A percentile compares a stretch with the other conserved stretches of the same genome.
phyloP scores from a whole-genome alignment of 2,888 invertebrate genomes.

The Schrankia costaestrigalis region DNA sequence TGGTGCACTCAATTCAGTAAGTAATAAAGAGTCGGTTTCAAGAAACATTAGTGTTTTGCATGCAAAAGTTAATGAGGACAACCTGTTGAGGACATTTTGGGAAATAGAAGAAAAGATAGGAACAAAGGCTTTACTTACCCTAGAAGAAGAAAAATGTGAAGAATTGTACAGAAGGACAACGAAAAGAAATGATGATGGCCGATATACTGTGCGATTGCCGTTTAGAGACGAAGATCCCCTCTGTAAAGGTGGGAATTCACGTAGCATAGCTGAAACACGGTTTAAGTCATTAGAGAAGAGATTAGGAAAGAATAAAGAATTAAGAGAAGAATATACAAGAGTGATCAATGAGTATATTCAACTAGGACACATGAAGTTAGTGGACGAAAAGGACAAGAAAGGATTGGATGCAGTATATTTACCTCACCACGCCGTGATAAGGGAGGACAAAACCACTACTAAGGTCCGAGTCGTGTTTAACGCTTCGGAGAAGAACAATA shows the following conservation, averaged over 20 bases:
- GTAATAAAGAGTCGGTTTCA: neutral
- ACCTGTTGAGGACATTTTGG: neutral
- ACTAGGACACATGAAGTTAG: slow-evolving; percentile 1
- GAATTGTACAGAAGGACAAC: slow-evolving; percentile 5
- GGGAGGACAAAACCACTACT: neutral
- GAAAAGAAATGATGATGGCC: slow-evolving; percentile 3
- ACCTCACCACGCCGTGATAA: slow-evolving; percentile 1
- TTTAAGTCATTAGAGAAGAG: slow-evolving; percentile 4
- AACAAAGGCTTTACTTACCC: slow-evolving; percentile 1
- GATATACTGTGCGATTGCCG: slow-evolving; percentile 7
- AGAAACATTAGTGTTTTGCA: slow-evolving; percentile 2
- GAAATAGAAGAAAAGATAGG: neutral
- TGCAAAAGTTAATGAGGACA: slow-evolving; percentile 2
- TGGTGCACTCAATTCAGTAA: slow-evolving; percentile 2
- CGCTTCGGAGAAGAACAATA: neutral
- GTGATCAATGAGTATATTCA: slow-evolving; percentile 5
- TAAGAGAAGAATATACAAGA: neutral
- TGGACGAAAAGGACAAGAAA: neutral
- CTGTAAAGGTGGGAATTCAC: slow-evolving; percentile 2
- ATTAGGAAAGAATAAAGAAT: slow-evolving; percentile 1
- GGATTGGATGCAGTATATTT: neutral
- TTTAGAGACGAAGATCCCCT: slow-evolving; percentile 5
- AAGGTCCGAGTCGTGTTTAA: neutral
- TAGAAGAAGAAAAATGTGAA: slow-evolving; percentile 16
- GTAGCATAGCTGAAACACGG: slow-evolving; percentile 2